phyloP scores from a whole-genome alignment of 2,888 invertebrate genomes.

The Drosophila tanythrix region DNA sequence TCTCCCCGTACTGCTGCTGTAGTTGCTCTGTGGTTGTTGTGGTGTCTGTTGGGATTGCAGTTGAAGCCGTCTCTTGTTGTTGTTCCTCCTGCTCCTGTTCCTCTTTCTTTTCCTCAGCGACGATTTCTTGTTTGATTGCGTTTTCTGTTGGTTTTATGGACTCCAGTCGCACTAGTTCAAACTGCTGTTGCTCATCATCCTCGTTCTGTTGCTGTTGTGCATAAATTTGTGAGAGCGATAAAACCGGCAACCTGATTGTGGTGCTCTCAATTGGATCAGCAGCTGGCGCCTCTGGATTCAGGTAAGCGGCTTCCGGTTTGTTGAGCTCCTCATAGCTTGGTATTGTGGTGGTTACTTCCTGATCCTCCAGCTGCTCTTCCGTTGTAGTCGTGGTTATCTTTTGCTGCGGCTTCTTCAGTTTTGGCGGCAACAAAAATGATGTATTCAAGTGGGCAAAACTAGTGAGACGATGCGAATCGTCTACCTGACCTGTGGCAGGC shows the following conservation, averaged over 20 bases:
- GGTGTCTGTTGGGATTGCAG: slow-evolving; percentile 1
- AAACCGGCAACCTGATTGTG: slow-evolving; percentile 58
- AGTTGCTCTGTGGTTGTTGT: slow-evolving; percentile 38
- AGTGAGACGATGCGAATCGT: slow-evolving; percentile 75
- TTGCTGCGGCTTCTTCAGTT: slow-evolving; percentile 5
- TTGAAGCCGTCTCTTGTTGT: slow-evolving; percentile 10
- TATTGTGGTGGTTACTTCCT: slow-evolving; percentile 47
- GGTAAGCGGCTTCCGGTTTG: slow-evolving; percentile 51
- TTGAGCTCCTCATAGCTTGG: slow-evolving; percentile 54
- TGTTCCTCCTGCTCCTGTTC: not conserved
- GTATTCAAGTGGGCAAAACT: slow-evolving; percentile 82
- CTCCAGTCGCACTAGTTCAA: slow-evolving; percentile 56
- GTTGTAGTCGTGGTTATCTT: slow-evolving; percentile 15
- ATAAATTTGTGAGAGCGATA: slow-evolving; percentile 71
- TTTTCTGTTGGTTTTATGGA: slow-evolving; percentile 36
- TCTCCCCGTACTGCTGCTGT: slow-evolving; percentile 28
- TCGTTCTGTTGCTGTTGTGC: slow-evolving; percentile 74
- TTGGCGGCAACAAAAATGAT: slow-evolving; percentile 69
- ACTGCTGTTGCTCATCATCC: slow-evolving; percentile 59
- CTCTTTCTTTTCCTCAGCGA: slow-evolving; percentile 4
- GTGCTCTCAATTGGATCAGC: slow-evolving; percentile 40
- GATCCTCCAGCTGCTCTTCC: slow-evolving; percentile 15
- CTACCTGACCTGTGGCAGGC: slow-evolving; percentile 5
- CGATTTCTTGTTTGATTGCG: slow-evolving; percentile 48
- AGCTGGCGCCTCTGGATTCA: slow-evolving; percentile 16